These are phyloP conservation scores for Spondyliosoma cantharus DNA, from an alignment of 2,797 vertebrate species.

Conservation along the genomic window DNA sequence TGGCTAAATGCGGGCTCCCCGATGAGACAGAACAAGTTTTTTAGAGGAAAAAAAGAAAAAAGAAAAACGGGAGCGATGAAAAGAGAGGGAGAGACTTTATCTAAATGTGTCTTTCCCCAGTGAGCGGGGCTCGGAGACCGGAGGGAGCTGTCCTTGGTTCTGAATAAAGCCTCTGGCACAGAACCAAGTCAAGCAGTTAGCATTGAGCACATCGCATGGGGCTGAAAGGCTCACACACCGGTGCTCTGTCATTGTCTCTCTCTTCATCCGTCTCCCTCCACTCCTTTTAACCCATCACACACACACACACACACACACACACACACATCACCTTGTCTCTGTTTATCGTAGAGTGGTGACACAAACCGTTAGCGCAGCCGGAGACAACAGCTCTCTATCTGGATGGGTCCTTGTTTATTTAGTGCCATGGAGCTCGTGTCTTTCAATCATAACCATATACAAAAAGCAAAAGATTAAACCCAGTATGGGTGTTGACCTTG, in stretches of 20 bases:
- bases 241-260: constrained; percentile 65
- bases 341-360: constrained; percentile 31
- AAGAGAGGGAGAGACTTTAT: constrained; percentile 61
- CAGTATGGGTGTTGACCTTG: neutral
- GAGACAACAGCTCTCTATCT: neutral
- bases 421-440: no score
- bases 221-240: constrained; percentile 50
- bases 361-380: constrained; percentile 32
- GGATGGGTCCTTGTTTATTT: neutral
- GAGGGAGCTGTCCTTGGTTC: constrained; percentile 79
- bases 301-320: no score
- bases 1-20: constrained; percentile 74
- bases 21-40: constrained; percentile 58
- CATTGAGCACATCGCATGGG: constrained; percentile 61
- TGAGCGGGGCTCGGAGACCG: constrained; percentile 45
- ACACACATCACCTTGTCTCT: constrained; percentile 5
- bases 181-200: constrained; percentile 74
- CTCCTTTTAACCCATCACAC: constrained; percentile 8
- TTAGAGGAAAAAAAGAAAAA: constrained; percentile 48
- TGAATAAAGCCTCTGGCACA: constrained; percentile 71
- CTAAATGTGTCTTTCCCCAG: constrained; percentile 73
- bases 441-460: no score
- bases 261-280: constrained; percentile 45
- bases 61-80: constrained; percentile 60
- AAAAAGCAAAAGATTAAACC: no score